Conservation (phyloP, 2,113 vertebrate genomes). For the Microcebus griseorufus region DNA sequence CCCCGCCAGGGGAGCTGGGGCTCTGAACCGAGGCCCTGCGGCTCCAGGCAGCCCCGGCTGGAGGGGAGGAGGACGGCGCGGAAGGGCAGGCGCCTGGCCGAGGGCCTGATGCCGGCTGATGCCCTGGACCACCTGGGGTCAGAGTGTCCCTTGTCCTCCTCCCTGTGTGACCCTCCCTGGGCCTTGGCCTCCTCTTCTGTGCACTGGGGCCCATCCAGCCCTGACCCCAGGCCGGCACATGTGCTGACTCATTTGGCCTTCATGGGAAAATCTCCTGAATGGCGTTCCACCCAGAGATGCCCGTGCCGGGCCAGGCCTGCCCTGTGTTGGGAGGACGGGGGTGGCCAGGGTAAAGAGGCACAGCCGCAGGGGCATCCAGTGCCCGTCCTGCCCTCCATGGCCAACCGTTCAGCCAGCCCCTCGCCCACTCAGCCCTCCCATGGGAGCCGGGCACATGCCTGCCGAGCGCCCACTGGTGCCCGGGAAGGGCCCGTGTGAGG, state of each 20-base stretch:
- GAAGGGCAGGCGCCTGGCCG: not conserved
- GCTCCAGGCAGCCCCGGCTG: not conserved
- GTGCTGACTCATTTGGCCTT: constrained; percentile 27
- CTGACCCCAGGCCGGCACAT: not conserved
- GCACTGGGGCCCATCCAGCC: not conserved
- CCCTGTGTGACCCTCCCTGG: not conserved
- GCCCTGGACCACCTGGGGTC: not conserved
- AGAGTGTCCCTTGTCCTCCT: not conserved
- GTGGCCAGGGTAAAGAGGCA: not conserved
- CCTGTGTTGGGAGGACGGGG: not conserved
- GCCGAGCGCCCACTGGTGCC: no score
- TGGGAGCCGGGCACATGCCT: not conserved
- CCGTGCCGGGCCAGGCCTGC: not conserved
- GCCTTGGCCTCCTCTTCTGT: not conserved
- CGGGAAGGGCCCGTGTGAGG: not conserved
- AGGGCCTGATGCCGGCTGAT: not conserved
- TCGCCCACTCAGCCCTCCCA: not conserved
- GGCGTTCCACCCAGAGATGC: not conserved
- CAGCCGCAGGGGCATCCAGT: rapidly evolving
- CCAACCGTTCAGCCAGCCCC: not conserved
- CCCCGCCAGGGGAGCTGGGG: no score
- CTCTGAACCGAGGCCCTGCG: not conserved
- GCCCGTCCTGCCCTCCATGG: not conserved
- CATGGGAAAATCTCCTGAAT: constrained; percentile 31
- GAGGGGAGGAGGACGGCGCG: not conserved